Evolutionary conservation across 2,888 invertebrate species (phyloP).

Genomic region (Sepiola atlantica): DNA sequence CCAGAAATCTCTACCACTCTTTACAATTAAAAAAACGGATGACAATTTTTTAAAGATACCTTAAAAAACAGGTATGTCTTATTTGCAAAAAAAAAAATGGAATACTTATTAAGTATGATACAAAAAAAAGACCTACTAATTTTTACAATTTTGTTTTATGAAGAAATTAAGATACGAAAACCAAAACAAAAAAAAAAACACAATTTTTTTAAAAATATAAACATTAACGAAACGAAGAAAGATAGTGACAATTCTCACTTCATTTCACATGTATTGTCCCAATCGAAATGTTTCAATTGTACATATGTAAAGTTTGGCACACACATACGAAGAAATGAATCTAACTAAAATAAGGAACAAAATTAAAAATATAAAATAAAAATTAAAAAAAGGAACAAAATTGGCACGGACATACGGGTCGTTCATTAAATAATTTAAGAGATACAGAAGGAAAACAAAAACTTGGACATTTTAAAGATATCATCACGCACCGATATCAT

Average conservation of each 20-base stretch:
- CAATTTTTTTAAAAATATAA: too few species aligned
- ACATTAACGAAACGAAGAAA: neutral
- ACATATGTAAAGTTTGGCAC: constrained; percentile 32
- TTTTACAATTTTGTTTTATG: constrained; percentile 18
- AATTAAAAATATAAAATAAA: neutral
- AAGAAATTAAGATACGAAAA: neutral
- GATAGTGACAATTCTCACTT: neutral
- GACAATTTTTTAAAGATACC: neutral
- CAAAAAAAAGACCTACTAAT: neutral
- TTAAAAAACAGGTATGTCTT: neutral
- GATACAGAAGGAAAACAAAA: neutral
- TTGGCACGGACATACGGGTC: constrained; percentile 32
- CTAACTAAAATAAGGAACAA: neutral
- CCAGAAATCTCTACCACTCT: neutral
- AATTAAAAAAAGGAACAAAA: neutral
- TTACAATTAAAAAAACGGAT: neutral
- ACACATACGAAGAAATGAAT: neutral
- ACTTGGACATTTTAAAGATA: neutral
- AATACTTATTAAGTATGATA: neutral
- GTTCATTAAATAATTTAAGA: neutral
- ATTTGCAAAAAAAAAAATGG: neutral
- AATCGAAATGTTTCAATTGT: neutral
- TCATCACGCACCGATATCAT: neutral
- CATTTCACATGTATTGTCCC: constrained; percentile 32
- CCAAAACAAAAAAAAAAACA: neutral